Evolutionary conservation across 2,797 vertebrate species (phyloP), one percentile per base, ranked within the genome.

Genomic region (Betta splendens): DNA sequence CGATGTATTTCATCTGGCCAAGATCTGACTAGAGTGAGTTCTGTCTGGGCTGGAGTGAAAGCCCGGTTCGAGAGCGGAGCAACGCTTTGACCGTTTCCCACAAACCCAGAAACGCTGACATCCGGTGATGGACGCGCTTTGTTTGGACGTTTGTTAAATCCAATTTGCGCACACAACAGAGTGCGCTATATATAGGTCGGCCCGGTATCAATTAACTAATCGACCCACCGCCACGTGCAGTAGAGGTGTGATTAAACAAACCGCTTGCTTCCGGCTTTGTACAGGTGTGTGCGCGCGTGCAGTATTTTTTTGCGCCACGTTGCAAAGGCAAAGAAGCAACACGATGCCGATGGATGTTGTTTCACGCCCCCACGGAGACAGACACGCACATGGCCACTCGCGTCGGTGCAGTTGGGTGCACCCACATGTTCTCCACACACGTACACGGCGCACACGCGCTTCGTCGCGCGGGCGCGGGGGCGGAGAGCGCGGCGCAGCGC

Each of bases 341-440:
- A 46, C 33, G 8, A 36, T 17, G 10, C 61, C 32, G 20, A 49
- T 79, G 63, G 75, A 69, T 79, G 69, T 82, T 79, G 59, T 75
- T 87, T 89, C 79, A 84, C 86, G 76, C 89, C 83, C 86, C 83
- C 87, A 50, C 85, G 71, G 69, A 75, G 68, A 85, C 60, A 77
- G 51, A 75, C 77, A 52, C 54, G 43, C 72, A 80, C 83, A 77
- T 56, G 73, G 79, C 56, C 77, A 60, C 73, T 72, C 67, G 75
- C 72, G 32, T 28, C 59, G 21, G 56, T 65, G 79, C 75, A 60
- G 77, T 72, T 66, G 54, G 78, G 79, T 75, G 80, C 84, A 76
- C 88, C 88, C 87, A 86, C 88, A 85, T 85, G 85, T 85, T 85
- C 63, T 75, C 17, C 56, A 47, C 52, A 72, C 55, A 74, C 52